These are phyloP conservation scores for Zhuqinia jingwanae DNA, from an alignment of 2,888 invertebrate species.

Conservation along the genomic window DNA sequence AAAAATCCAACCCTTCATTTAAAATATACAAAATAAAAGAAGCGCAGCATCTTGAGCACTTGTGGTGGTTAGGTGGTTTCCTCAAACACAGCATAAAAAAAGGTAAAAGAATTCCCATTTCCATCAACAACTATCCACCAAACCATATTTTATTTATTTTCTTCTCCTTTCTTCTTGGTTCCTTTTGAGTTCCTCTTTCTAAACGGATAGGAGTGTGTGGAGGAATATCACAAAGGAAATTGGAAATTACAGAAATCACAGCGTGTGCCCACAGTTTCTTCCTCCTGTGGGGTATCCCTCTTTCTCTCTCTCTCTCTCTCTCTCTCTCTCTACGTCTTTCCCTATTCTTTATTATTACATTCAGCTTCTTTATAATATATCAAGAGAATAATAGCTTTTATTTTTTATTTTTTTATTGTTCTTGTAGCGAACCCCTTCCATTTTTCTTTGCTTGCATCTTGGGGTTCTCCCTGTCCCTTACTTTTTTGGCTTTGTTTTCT, in stretches of 20 bases:
- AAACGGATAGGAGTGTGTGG: no score
- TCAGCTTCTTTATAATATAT: no score
- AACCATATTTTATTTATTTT: neutral
- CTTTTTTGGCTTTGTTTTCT: conserved; percentile 22
- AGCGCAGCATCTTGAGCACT: no score
- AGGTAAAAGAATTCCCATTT: neutral
- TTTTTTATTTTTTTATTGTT: no score
- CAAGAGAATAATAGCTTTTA: no score
- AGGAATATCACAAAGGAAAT: conserved; percentile 42
- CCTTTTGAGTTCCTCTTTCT: no score
- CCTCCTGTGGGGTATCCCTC: neutral
- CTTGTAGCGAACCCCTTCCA: no score
- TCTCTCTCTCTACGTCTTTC: neutral
- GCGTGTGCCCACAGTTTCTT: conserved; percentile 49
- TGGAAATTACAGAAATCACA: conserved; percentile 59
- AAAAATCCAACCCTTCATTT: no score
- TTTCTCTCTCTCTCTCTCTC: neutral
- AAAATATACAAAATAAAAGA: no score
- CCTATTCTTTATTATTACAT: neutral
- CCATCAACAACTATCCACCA: no score
- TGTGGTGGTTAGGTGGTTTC: neutral
- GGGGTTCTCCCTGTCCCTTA: neutral
- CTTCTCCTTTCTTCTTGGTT: neutral
- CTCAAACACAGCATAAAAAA: neutral
- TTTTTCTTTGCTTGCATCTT: no score